Evolutionary conservation across 1,140 invertebrate genomes (phyloP).

Genomic region (Musca domestica): DNA sequence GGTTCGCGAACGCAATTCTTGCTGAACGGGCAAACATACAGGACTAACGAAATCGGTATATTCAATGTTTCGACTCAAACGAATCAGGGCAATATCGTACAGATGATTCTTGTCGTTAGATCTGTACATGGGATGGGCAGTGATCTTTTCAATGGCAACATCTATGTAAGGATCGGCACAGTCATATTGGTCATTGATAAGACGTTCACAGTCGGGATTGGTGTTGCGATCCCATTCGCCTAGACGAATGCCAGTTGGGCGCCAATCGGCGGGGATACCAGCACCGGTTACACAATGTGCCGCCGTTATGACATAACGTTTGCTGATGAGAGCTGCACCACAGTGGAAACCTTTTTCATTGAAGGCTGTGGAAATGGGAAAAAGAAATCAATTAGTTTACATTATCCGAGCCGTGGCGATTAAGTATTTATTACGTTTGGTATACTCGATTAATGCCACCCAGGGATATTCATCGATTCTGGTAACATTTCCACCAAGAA

Average conservation of each 20-base stretch:
- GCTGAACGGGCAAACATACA: slow-evolving; percentile 71
- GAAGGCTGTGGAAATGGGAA: slow-evolving; percentile 26
- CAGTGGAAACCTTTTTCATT: slow-evolving; percentile 56
- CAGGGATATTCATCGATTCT: slow-evolving; percentile 68
- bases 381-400: too few relatives aligned
- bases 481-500: slow-evolving; percentile 59
- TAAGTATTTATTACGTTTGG: too few relatives aligned
- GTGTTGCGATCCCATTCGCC: slow-evolving; percentile 50
- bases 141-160: slow-evolving; percentile 57
- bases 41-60: slow-evolving; percentile 66
- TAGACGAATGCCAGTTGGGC: slow-evolving; percentile 43
- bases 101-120: slow-evolving; percentile 57
- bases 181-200: slow-evolving; percentile 22
- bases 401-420: too few relatives aligned
- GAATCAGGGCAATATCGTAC: slow-evolving; percentile 75
- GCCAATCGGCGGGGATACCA: slow-evolving; percentile 55
- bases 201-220: slow-evolving; percentile 43
- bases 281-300: slow-evolving; percentile 59
- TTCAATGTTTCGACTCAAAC: slow-evolving; percentile 61
- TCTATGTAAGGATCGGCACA: slow-evolving; percentile 61
- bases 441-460: slow-evolving; percentile 60
- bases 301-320: slow-evolving; percentile 58
- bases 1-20: slow-evolving; percentile 42
- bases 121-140: slow-evolving; percentile 59
- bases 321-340: slow-evolving; percentile 58